Conservation (phyloP, 2,888 invertebrate genomes). For the Desoria tigrina region DNA sequence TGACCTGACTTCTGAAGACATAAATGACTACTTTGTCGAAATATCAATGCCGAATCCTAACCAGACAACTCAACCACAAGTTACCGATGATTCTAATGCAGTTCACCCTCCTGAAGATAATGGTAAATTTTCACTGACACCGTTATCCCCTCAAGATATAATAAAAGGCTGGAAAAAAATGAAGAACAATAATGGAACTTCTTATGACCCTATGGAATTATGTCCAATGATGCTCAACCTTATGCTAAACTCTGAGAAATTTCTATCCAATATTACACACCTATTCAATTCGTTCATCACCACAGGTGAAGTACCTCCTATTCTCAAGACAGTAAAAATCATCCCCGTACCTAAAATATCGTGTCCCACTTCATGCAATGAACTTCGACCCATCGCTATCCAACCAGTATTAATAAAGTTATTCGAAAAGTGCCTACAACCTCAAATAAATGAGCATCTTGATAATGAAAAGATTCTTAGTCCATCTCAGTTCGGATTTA, state of each 20-base stretch:
- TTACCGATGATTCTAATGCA: no score
- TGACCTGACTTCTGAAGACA: not conserved
- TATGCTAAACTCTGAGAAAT: not conserved
- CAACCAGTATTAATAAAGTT: constrained; percentile 32
- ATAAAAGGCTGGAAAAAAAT: not conserved
- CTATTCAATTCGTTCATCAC: constrained; percentile 3
- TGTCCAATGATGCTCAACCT: not conserved
- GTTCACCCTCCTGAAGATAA: not conserved
- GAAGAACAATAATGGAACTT: not conserved
- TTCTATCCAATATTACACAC: not conserved
- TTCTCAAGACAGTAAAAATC: constrained; percentile 15
- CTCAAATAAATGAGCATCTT: constrained; percentile 11
- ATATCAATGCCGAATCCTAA: not conserved
- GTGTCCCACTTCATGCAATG: not conserved
- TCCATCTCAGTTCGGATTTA: constrained; percentile 23
- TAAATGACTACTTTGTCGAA: not conserved
- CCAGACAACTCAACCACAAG: no score
- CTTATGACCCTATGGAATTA: not conserved
- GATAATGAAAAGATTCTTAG: constrained; percentile 12
- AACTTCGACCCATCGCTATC: constrained; percentile 31
- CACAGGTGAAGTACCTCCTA: constrained; percentile 4
- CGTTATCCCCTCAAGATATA: not conserved
- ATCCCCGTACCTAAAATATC: constrained; percentile 26
- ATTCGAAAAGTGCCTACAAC: constrained; percentile 25
- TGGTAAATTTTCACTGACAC: not conserved